phyloP scores from a whole-genome alignment of 2,113 vertebrate species.

The Stercorarius parasiticus region DNA sequence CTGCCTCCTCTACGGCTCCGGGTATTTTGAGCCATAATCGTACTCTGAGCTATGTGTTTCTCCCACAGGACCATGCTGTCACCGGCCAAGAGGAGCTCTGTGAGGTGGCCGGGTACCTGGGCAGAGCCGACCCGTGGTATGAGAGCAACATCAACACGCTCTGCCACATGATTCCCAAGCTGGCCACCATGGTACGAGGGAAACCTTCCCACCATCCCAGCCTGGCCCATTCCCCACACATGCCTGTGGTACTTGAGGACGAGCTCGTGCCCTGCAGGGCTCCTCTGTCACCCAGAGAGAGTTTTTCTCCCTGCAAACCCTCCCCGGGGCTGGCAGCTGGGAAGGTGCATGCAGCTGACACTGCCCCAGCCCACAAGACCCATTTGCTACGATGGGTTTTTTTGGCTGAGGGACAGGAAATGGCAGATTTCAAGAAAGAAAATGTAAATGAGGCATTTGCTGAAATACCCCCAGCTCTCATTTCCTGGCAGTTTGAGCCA shows the following conservation, averaged over 20 bases:
- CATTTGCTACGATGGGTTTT: neutral
- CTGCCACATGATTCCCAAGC: slow-evolving; percentile 84
- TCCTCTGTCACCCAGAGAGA: neutral
- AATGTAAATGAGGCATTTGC: neutral
- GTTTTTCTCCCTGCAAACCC: neutral
- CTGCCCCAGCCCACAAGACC: neutral
- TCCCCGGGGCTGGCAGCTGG: accelerated
- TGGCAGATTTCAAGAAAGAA: neutral
- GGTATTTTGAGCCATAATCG: neutral
- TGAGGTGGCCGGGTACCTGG: slow-evolving; percentile 85
- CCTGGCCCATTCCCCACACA: neutral
- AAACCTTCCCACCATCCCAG: neutral
- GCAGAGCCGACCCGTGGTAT: slow-evolving; percentile 90
- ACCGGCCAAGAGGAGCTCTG: slow-evolving; percentile 44
- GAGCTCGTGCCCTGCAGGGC: neutral
- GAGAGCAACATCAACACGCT: slow-evolving; percentile 85
- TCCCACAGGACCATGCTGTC: neutral
- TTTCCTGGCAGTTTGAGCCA: neutral
- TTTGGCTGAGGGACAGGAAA: slow-evolving; percentile 6
- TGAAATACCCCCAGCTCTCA: neutral
- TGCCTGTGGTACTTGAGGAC: accelerated
- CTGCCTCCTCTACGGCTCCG: neutral
- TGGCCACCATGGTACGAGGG: slow-evolving; percentile 84
- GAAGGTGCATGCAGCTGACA: neutral
- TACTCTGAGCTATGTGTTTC: neutral